Evolutionary conservation across 2,113 vertebrate genomes (phyloP), one percentile per base, ranked within the genome.

Genomic region (Heterocephalus glaber): DNA sequence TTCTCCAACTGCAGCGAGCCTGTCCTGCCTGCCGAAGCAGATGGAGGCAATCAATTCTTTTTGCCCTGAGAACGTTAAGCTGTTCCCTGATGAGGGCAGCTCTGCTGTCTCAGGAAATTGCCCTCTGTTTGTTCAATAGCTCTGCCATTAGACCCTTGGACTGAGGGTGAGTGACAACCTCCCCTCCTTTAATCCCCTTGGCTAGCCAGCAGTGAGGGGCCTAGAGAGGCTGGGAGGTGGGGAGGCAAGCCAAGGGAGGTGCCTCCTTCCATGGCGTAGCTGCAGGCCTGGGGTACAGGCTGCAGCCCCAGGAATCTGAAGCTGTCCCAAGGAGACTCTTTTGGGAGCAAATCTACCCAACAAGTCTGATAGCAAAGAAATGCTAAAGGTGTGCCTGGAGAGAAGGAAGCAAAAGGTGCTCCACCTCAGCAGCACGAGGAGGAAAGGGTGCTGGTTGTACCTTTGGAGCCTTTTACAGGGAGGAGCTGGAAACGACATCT

Each of bases 81-180:
- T 33, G 72, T 38, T 61, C 76, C 26, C 22, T 3, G 24, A 8
- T 49, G 4, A 2, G 52, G n/a, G 26, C 13, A 47, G 56, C 5
- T 90, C 35, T 49, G 49, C 63, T 0, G 0, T 17, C 76, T 74
- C 96, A 81, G 96, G 89, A 95, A 95, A 92, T 85, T 82, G 84
- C 52, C 28, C 63, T 92, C 49, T 92, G 77, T 96, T 81, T 95
- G 76, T 5, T 58, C 63, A 85, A 41, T 82, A 76, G 76, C 90
- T 89, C 86, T 49, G 52, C 66, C 11, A 0, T 54, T 76, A 61
- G 92, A 54, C 33, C 86, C 86, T 54, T 68, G 92, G 74, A 90
- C 87, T 7, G 0, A 7, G n/a, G 90, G 74, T 80, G 49, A 80
- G 26, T 10, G n/a, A 14, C 38, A 5, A 13, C 11, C 24, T 84